Percentiles rank a stretch among this genome's conserved stretches.
Conservation (phyloP, 2,888 invertebrate species). For the Smittia sp. region DNA sequence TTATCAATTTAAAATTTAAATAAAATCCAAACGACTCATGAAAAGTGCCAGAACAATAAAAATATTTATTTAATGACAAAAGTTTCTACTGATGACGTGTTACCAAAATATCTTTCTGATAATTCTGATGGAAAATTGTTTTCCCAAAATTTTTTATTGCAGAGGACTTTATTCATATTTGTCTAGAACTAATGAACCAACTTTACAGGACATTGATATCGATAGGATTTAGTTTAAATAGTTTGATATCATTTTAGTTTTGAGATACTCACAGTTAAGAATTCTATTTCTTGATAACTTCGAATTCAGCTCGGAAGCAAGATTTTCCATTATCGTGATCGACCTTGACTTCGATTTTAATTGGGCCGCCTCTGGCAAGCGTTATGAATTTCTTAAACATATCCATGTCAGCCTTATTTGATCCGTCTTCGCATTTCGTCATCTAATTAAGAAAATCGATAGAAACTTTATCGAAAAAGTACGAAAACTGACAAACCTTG, state of each 20-base stretch:
- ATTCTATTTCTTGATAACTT: neutral
- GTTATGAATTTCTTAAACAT: conserved; percentile 54
- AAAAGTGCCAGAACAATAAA: neutral
- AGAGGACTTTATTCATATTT: too few species aligned
- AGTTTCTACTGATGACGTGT: too few species aligned
- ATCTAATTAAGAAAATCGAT: conserved; percentile 38
- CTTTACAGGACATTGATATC: too few species aligned
- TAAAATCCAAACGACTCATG: neutral
- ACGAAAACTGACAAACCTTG: conserved; percentile 46
- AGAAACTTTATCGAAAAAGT: too few species aligned
- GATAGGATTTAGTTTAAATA: too few species aligned
- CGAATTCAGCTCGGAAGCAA: neutral
- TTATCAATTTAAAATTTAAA: neutral
- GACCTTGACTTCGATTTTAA: conserved; percentile 50
- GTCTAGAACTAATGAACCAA: too few species aligned
- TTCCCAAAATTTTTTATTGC: too few species aligned
- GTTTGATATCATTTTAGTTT: too few species aligned
- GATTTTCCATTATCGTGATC: conserved; percentile 53
- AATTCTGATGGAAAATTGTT: too few species aligned
- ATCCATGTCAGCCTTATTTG: conserved; percentile 51
- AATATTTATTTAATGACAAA: too few species aligned
- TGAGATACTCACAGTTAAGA: too few species aligned
- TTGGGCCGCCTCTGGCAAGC: conserved; percentile 51
- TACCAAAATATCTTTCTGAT: too few species aligned
- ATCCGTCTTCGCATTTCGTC: conserved; percentile 49